Evolutionary conservation across 2,113 vertebrate species (phyloP).

Genomic region (Gymnorhina tibicen): DNA sequence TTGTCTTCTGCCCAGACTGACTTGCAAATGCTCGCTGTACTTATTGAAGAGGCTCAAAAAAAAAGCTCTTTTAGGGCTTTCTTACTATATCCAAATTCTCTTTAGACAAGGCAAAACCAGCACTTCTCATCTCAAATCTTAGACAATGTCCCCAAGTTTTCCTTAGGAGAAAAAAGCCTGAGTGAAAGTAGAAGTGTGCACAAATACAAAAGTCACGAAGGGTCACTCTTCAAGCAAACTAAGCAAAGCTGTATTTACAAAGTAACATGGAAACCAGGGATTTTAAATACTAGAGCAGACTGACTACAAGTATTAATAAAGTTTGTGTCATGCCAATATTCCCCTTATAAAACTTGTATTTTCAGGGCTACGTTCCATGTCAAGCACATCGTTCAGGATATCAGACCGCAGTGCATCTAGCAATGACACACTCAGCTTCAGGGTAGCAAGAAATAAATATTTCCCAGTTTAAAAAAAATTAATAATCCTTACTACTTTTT

Average conservation of each 20-base stretch:
- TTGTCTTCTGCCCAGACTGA: not conserved
- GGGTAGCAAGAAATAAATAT: not conserved
- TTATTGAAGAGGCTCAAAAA: not conserved
- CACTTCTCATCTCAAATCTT: not conserved
- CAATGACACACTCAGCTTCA: not conserved
- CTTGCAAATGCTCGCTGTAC: not conserved
- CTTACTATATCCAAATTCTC: not conserved
- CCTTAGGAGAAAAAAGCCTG: not conserved
- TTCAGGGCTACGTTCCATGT: not conserved
- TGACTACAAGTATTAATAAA: not conserved
- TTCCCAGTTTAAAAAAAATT: not conserved
- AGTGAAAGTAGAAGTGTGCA: not conserved
- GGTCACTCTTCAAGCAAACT: not conserved
- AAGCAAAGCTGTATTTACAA: slow-evolving; percentile 35
- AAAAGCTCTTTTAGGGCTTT: not conserved
- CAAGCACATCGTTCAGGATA: not conserved
- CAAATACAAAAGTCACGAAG: not conserved
- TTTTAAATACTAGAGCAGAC: slow-evolving; percentile 16
- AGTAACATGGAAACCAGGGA: slow-evolving; percentile 21
- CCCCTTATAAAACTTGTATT: not conserved
- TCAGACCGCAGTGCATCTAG: not conserved
- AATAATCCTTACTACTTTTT: not conserved
- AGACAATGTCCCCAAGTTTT: not conserved
- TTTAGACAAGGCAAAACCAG: not conserved
- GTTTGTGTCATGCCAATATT: not conserved